Evolutionary conservation across 1,140 invertebrate genomes (phyloP), one percentile per base, ranked within the genome.

Genomic region (Aphaenogaster floridana): DNA sequence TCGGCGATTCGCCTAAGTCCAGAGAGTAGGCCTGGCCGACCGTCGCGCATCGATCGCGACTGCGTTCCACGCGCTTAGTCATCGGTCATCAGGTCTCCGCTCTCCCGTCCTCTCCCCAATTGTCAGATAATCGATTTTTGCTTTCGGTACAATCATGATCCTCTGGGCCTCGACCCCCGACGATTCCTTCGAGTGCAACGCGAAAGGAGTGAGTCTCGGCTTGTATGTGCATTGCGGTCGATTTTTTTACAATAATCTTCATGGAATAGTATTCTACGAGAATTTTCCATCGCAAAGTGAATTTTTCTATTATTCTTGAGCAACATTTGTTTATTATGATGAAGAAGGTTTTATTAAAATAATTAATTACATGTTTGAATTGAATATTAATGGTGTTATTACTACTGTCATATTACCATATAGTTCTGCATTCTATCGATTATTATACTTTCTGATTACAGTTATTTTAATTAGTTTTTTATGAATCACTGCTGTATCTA

Each of bases 41-140:
- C 76, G 85, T 86, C 85, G 91, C 92, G 87, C 92, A 90, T 87
- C 91, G 84, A 52, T 84, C 91, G 74, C 84, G 79, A 68, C 64
- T 81, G 86, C 85, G 85, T 74, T 87, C 87, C 21, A 11, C n/a
- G n/a, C 69, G 85, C 90, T 93, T 89, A 91, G 90, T 93, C 93
- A 85, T 87, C 90, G 87, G 85, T 80, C 81, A 87, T 84, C 63
- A 50, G 61, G 28, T 77, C 71, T 45, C 42, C 54, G 28, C 34
- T 86, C 61, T 48, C 17, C n/a, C 21, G 3, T 11, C 21, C 36
- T 9, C 15, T 45, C 57, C 39, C 36, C 66, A 42, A 48, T n/a
- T 28, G 57, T 61, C 17, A 6, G 54, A 89, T 76, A 80, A 90
- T 90, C 86, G 89, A 90, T 90, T 90, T 90, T 90, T 83, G 78